Evolutionary conservation across 2,888 invertebrate species (phyloP).

Genomic region (Melanchra persicariae): DNA sequence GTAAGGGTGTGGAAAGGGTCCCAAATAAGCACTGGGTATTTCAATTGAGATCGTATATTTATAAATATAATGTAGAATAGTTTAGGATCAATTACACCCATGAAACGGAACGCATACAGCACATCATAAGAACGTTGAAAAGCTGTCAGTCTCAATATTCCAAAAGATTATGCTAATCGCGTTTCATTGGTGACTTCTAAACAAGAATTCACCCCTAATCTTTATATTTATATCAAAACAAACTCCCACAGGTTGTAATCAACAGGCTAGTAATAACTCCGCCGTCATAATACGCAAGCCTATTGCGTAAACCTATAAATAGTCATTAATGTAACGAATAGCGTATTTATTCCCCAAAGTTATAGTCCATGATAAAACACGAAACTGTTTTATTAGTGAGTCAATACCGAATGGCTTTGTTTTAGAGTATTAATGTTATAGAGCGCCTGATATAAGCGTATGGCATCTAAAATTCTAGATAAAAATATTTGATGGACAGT

Average conservation of each 20-base stretch:
- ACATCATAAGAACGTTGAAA: no score
- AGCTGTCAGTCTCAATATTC: no score
- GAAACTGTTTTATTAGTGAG: conserved; percentile 79
- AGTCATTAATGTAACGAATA: conserved; percentile 76
- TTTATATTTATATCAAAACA: conserved; percentile 23
- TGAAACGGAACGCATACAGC: no score
- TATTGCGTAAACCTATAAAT: conserved; percentile 73
- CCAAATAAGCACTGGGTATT: no score
- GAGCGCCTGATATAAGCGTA: neutral
- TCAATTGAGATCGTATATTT: no score
- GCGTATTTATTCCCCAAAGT: conserved; percentile 83
- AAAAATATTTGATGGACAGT: neutral
- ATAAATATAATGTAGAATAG: no score
- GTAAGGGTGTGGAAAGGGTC: no score
- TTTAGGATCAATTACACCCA: no score
- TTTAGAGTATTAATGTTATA: conserved; percentile 20
- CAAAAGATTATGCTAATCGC: no score
- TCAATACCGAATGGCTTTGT: conserved; percentile 72
- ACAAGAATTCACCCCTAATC: neutral
- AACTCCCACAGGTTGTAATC: conserved; percentile 34
- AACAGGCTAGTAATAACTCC: conserved; percentile 45
- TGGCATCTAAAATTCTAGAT: neutral
- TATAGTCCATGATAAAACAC: conserved; percentile 83
- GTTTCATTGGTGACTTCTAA: no score
- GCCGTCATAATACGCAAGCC: conserved; percentile 33